phyloP scores from a whole-genome alignment of 2,888 invertebrate species.

The Oasisia sp. region DNA sequence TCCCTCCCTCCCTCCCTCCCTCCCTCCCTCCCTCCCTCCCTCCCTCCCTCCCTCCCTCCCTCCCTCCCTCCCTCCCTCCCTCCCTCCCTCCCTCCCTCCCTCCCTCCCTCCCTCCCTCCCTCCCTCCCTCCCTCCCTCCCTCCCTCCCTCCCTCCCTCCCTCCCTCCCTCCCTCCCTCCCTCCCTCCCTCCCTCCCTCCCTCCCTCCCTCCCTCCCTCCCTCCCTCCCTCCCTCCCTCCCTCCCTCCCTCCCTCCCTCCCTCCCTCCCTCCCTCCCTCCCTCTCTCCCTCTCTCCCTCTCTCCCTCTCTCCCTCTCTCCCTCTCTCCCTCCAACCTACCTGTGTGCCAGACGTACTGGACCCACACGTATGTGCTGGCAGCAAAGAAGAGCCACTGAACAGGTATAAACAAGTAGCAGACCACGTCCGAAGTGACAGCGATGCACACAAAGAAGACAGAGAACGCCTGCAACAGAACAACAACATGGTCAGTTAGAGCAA shows the following conservation, averaged over 20 bases:
- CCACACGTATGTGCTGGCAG: slow-evolving; percentile 98
- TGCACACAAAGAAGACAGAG: slow-evolving; percentile 96
- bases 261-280: neutral
- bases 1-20: neutral
- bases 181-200: neutral
- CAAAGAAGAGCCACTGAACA: slow-evolving; percentile 95
- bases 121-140: too few relatives aligned
- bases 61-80: neutral
- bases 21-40: neutral
- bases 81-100: neutral
- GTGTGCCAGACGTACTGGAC: slow-evolving; percentile 98
- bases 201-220: neutral
- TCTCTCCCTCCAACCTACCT: slow-evolving; percentile 68
- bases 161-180: neutral
- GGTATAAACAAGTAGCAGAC: slow-evolving; percentile 99
- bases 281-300: neutral
- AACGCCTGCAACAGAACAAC: slow-evolving; percentile 79
- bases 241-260: neutral
- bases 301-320: neutral
- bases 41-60: neutral
- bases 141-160: neutral
- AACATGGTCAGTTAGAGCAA: neutral
- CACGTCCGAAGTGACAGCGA: slow-evolving; percentile 97
- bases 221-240: neutral
- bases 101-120: neutral